Conservation (phyloP, 2,113 vertebrate genomes). For the Cephalopterus ornatus region DNA sequence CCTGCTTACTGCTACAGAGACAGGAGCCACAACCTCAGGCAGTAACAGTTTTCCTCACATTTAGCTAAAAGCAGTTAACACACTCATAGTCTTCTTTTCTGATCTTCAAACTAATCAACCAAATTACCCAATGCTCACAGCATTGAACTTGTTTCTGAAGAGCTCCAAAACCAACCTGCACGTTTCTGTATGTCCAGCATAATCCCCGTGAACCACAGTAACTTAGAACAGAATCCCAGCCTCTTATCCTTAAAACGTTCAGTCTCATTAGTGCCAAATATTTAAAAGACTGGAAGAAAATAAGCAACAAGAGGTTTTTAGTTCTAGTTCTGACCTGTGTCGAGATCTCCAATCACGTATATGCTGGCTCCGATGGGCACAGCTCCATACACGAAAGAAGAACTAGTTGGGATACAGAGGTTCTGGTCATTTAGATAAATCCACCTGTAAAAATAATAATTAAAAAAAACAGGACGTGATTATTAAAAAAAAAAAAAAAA, state of each 20-base stretch:
- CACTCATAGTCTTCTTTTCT: background rate
- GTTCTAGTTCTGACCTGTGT: constrained; percentile 82
- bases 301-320: background rate
- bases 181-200: background rate
- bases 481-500: background rate
- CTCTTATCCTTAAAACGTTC: background rate
- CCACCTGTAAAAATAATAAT: constrained; percentile 81
- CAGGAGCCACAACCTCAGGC: background rate
- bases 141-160: background rate
- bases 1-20: background rate
- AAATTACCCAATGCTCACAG: background rate
- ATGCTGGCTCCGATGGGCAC: constrained; percentile 94
- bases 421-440: constrained; percentile 94
- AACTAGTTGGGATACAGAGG: constrained; percentile 91
- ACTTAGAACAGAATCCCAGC: background rate
- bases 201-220: background rate
- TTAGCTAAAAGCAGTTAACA: background rate
- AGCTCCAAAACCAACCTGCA: background rate
- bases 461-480: background rate
- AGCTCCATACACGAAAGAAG: constrained; percentile 95
- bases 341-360: constrained; percentile 97
- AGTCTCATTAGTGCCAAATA: background rate
- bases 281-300: background rate
- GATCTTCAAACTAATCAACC: background rate
- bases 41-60: background rate